A percentile compares a stretch with the other conserved stretches of the same genome.
Conservation (phyloP, 2,113 vertebrate genomes). For the Geococcyx californianus region DNA sequence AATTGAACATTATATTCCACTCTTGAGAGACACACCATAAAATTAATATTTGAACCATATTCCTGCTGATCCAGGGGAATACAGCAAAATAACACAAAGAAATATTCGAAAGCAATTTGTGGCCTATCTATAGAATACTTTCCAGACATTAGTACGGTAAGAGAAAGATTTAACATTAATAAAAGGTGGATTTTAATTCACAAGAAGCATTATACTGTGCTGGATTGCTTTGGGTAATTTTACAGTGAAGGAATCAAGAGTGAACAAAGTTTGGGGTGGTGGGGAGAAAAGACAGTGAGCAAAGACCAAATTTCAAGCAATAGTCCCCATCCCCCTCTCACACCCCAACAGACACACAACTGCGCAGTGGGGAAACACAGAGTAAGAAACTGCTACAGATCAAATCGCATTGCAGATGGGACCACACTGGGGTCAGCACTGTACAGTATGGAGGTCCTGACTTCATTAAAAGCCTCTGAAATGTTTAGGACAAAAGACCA, state of each 20-base stretch:
- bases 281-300: neutral
- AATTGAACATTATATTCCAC: constrained; percentile 52
- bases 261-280: neutral
- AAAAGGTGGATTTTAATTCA: neutral
- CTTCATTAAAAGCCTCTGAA: neutral
- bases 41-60: constrained; percentile 67
- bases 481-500: neutral
- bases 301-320: neutral
- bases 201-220: neutral
- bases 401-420: neutral
- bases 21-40: constrained; percentile 55
- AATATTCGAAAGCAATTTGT: constrained; percentile 50
- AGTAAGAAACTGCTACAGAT: neutral
- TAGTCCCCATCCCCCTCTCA: neutral
- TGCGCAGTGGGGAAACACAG: neutral
- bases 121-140: constrained; percentile 37
- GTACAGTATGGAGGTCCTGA: neutral
- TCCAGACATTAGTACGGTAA: constrained; percentile 19
- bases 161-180: constrained; percentile 23
- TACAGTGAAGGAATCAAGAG: neutral
- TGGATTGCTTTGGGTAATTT: neutral
- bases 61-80: constrained; percentile 31
- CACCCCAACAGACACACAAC: neutral
- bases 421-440: neutral
- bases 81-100: constrained; percentile 36